phyloP scores from a whole-genome alignment of 2,888 invertebrate species.

The Clusia tigrina region DNA sequence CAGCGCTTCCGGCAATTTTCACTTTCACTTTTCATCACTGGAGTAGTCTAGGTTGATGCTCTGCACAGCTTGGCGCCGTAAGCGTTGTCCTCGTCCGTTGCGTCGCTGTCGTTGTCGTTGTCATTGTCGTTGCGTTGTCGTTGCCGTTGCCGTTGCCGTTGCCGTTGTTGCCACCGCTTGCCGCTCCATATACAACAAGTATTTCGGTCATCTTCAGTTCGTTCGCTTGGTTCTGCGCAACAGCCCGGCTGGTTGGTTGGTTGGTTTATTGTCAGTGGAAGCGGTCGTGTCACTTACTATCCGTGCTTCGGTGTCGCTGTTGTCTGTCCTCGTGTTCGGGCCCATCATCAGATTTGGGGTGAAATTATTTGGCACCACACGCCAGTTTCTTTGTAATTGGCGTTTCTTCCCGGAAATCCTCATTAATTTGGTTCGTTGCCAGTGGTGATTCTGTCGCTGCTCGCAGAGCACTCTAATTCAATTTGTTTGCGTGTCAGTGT shows the following conservation, averaged over 20 bases:
- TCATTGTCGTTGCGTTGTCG: no score
- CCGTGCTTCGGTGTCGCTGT: no score
- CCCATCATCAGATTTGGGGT: no score
- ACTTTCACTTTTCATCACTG: conserved; percentile 52
- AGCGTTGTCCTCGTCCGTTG: conserved; percentile 21
- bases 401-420: conserved; percentile 21
- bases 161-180: not conserved
- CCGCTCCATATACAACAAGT: no score
- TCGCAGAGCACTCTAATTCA: no score
- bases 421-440: conserved; percentile 24
- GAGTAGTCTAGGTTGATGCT: conserved; percentile 13
- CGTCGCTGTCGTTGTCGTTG: conserved; percentile 11
- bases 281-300: no score
- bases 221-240: no score
- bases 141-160: no score
- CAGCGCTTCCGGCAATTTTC: conserved; percentile 39
- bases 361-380: not conserved
- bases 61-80: conserved; percentile 21
- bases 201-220: no score
- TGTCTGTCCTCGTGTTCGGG: no score
- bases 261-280: no score
- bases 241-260: no score
- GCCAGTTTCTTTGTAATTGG: conserved; percentile 11
- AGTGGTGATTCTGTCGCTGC: conserved; percentile 21
- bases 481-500: not conserved